Evolutionary conservation across 35 echinoderm and acorn worm species (phyloP).

Genomic region (Nesometra sesokonis): DNA sequence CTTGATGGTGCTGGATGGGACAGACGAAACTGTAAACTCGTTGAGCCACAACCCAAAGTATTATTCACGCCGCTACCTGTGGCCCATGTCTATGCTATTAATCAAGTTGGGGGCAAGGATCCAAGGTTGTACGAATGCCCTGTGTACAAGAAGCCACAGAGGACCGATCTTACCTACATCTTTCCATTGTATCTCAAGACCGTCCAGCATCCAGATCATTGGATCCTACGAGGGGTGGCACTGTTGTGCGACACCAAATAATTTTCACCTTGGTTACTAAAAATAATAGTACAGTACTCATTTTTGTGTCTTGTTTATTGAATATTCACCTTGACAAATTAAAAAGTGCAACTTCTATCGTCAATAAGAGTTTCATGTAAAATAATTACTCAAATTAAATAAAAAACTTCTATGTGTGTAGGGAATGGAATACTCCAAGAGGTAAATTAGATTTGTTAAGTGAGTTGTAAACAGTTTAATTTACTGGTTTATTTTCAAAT

Average conservation of each 20-base stretch:
- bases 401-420: no score
- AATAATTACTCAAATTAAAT: no score
- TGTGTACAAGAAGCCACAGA: constrained; percentile 83
- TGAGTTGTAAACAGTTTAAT: no score
- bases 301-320: background rate
- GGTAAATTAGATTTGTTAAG: no score
- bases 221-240: constrained; percentile 93
- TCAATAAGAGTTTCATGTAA: no score
- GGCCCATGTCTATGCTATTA: constrained; percentile 92
- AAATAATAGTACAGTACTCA: background rate
- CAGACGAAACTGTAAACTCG: constrained; percentile 88
- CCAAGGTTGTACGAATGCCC: constrained; percentile 92
- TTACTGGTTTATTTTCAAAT: no score
- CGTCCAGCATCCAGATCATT: constrained; percentile 93
- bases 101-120: constrained; percentile 60
- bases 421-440: no score
- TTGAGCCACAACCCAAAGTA: constrained; percentile 86
- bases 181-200: constrained; percentile 93
- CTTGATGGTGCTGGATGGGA: constrained; percentile 98
- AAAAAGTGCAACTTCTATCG: no score
- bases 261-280: background rate
- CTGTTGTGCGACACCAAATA: constrained; percentile 93
- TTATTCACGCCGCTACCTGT: constrained; percentile 91
- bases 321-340: no score
- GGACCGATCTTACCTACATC: constrained; percentile 94